Conservation (phyloP, 2,797 vertebrate species). For the Epinephelus malabaricus region DNA sequence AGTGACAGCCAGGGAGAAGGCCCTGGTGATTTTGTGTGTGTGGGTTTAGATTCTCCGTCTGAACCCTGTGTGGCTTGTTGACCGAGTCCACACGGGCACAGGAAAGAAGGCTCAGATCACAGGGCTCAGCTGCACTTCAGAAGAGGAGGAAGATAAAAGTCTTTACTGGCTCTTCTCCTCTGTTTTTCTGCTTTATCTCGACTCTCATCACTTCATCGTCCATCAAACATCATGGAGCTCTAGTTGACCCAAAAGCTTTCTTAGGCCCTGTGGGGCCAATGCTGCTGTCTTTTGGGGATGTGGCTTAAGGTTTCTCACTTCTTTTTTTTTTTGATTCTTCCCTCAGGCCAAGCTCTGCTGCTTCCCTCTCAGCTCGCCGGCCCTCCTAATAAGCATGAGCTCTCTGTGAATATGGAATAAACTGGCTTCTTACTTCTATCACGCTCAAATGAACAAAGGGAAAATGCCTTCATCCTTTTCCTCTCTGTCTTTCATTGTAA, state of each 20-base stretch:
- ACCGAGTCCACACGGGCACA: constrained; percentile 51
- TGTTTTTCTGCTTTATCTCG: constrained; percentile 55
- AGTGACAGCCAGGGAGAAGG: constrained; percentile 48
- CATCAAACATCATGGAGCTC: constrained; percentile 59
- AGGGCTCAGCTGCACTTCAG: constrained; percentile 68
- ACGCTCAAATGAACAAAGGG: constrained; percentile 70
- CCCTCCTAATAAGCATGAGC: constrained; percentile 65
- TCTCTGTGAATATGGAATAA: constrained; percentile 76
- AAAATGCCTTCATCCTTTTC: constrained; percentile 53
- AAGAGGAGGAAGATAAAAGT: constrained; percentile 75
- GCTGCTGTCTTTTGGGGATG: constrained; percentile 33
- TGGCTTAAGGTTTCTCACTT: constrained; percentile 37
- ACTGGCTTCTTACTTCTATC: constrained; percentile 66
- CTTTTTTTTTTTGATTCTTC: constrained; percentile 13
- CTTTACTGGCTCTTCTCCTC: constrained; percentile 52
- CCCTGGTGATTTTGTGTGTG: constrained; percentile 41
- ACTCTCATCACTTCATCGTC: constrained; percentile 61
- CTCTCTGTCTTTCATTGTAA: constrained; percentile 43
- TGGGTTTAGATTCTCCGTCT: constrained; percentile 52
- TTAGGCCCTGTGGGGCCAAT: constrained; percentile 24
- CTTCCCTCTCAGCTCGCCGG: constrained; percentile 48
- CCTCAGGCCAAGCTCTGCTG: constrained; percentile 65
- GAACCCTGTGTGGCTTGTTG: constrained; percentile 60
- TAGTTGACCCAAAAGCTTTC: constrained; percentile 57
- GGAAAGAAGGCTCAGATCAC: constrained; percentile 70